These are phyloP conservation scores for Dromaius novaehollandiae DNA, from an alignment of 2,113 vertebrate genomes.

Conservation along the genomic window DNA sequence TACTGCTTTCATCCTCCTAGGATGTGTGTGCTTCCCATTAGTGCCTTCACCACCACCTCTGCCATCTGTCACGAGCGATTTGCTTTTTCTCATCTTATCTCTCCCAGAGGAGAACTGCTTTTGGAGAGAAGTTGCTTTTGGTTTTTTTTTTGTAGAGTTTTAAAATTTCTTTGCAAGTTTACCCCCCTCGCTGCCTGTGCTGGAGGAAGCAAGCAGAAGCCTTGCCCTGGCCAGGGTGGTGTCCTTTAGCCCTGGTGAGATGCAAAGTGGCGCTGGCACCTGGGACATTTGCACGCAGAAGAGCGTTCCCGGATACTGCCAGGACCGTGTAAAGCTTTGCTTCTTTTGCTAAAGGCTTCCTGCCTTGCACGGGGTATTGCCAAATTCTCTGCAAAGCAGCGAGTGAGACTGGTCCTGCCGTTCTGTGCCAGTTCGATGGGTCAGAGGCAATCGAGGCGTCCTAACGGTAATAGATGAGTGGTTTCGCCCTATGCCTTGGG, in stretches of 20 bases:
- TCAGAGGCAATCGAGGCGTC: not conserved
- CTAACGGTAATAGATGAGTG: accelerated
- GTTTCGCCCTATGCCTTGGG: not conserved
- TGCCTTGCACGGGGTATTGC: not conserved
- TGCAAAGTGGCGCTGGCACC: not conserved
- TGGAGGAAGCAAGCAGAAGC: not conserved
- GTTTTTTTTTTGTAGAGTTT: not conserved
- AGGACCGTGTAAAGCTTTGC: not conserved
- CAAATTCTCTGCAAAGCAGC: too few relatives aligned
- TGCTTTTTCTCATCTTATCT: conserved; percentile 25
- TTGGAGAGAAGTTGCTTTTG: not conserved
- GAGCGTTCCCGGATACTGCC: not conserved
- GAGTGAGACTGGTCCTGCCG: not conserved
- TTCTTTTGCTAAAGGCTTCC: not conserved
- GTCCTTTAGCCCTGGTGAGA: not conserved
- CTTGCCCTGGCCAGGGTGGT: not conserved
- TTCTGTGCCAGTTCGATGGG: not conserved
- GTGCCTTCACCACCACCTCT: conserved; percentile 22
- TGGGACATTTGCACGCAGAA: not conserved
- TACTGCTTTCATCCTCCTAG: conserved; percentile 21
- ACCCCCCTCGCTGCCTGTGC: not conserved
- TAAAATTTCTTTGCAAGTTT: not conserved
- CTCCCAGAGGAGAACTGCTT: not conserved
- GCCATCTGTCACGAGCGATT: conserved; percentile 50
- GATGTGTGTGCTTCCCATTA: conserved; percentile 45